Evolutionary conservation across 2,888 invertebrate genomes (phyloP).

Genomic region (Alviniconcha strummeri): DNA sequence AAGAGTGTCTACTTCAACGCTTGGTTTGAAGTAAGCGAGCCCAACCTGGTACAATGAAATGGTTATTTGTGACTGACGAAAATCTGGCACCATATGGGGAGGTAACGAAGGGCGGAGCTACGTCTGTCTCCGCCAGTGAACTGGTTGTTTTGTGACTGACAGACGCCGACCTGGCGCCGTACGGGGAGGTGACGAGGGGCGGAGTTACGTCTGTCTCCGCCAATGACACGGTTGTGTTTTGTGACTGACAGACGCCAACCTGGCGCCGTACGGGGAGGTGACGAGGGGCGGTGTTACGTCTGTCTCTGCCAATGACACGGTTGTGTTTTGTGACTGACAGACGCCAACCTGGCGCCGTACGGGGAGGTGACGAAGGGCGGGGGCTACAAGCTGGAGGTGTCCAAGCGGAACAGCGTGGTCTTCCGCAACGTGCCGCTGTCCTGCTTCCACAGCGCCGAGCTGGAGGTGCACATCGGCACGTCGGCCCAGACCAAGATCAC

Average conservation of each 20-base stretch:
- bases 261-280: slow-evolving; percentile 50
- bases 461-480: slow-evolving; percentile 57
- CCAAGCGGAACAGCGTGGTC: slow-evolving; percentile 58
- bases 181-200: slow-evolving; percentile 45
- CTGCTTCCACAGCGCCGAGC: slow-evolving; percentile 63
- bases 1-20: too few relatives aligned
- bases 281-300: slow-evolving; percentile 31
- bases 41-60: too few relatives aligned
- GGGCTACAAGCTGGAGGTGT: slow-evolving; percentile 61
- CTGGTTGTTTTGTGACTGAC: neutral
- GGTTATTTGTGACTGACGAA: slow-evolving; percentile 38
- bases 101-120: slow-evolving; percentile 35
- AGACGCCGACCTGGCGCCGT: slow-evolving; percentile 52
- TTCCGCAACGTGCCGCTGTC: slow-evolving; percentile 65
- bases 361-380: slow-evolving; percentile 47
- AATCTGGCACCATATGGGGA: slow-evolving; percentile 50
- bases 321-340: slow-evolving; percentile 34
- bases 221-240: too few relatives aligned
- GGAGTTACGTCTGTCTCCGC: slow-evolving; percentile 31
- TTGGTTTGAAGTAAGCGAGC: too few relatives aligned
- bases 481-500: slow-evolving; percentile 59
- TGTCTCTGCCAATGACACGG: too few relatives aligned
- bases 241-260: slow-evolving; percentile 46
- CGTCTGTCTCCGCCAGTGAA: too few relatives aligned
- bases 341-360: slow-evolving; percentile 49